These are phyloP conservation scores for Petromus typicus DNA, from an alignment of 2,113 vertebrate genomes.

Conservation along the genomic window DNA sequence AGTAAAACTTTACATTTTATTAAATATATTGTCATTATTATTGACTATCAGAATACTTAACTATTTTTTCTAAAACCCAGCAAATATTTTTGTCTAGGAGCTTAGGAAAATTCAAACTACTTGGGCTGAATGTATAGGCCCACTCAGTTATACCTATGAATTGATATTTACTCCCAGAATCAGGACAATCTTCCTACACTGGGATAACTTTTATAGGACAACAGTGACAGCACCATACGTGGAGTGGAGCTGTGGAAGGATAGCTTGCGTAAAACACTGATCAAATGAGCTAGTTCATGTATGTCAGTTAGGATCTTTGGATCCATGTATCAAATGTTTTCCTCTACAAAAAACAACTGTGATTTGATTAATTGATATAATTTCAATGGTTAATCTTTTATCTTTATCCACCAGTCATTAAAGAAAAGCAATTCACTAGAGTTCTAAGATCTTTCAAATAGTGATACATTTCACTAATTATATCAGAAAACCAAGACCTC, in stretches of 20 bases:
- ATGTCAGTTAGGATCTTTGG: too few species aligned
- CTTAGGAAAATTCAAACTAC: not conserved
- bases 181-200: not conserved
- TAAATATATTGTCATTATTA: conserved; percentile 56
- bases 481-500: not conserved
- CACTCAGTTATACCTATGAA: not conserved
- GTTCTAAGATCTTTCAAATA: not conserved
- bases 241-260: not conserved
- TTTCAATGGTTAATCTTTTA: not conserved
- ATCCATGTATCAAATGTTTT: not conserved
- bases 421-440: not conserved
- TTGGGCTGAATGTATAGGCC: not conserved
- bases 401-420: not conserved
- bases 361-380: not conserved
- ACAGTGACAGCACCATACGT: too few species aligned
- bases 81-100: not conserved
- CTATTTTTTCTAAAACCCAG: not conserved
- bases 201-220: too few species aligned
- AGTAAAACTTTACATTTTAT: conserved; percentile 57
- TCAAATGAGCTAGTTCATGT: accelerated
- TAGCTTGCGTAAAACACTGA: not conserved
- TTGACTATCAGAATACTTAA: not conserved
- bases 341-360: not conserved
- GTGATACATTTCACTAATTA: not conserved
- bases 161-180: not conserved